Evolutionary conservation across 2,797 vertebrate genomes (phyloP).

Genomic region (Cynopterus sphinx): DNA sequence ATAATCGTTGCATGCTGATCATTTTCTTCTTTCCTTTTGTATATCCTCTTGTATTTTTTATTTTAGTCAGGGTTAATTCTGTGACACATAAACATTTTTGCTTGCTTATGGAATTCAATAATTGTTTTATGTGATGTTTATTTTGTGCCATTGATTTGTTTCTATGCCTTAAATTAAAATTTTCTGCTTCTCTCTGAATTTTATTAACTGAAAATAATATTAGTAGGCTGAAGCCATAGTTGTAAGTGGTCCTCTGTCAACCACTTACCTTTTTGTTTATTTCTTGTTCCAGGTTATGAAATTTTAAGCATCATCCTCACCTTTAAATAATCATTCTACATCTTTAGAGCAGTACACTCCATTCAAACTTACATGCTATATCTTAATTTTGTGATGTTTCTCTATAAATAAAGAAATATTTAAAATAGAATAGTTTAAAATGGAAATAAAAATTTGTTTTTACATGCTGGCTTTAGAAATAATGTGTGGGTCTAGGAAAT

Average conservation of each 20-base stretch:
- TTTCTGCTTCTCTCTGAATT: conserved; percentile 72
- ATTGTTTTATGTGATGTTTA: conserved; percentile 71
- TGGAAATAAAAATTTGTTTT: conserved; percentile 53
- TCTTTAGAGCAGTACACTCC: conserved; percentile 12
- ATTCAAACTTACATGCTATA: conserved; percentile 31
- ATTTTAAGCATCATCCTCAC: conserved; percentile 58
- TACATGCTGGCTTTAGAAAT: conserved; percentile 23
- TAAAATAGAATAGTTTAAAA: conserved; percentile 54
- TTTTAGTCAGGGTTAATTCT: conserved; percentile 53
- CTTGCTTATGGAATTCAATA: conserved; percentile 57
- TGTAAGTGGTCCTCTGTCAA: conserved; percentile 60
- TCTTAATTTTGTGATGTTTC: conserved; percentile 59
- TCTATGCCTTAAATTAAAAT: conserved; percentile 70
- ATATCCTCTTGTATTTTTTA: conserved; percentile 58
- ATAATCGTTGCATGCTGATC: neutral
- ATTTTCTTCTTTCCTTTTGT: conserved; percentile 28
- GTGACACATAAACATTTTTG: conserved; percentile 58
- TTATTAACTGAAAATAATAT: conserved; percentile 68
- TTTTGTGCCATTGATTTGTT: conserved; percentile 70
- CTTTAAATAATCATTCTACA: conserved; percentile 70
- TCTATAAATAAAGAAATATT: conserved; percentile 56
- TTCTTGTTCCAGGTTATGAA: conserved; percentile 67
- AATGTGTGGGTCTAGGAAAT: conserved; percentile 42
- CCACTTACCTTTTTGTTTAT: conserved; percentile 68
- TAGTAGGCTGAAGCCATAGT: conserved; percentile 27